A percentile compares a stretch with the other conserved stretches of the same genome.
These are phyloP conservation scores for Pseudococcus longispinus DNA, from an alignment of 2,888 invertebrate genomes.

Conservation along the genomic window DNA sequence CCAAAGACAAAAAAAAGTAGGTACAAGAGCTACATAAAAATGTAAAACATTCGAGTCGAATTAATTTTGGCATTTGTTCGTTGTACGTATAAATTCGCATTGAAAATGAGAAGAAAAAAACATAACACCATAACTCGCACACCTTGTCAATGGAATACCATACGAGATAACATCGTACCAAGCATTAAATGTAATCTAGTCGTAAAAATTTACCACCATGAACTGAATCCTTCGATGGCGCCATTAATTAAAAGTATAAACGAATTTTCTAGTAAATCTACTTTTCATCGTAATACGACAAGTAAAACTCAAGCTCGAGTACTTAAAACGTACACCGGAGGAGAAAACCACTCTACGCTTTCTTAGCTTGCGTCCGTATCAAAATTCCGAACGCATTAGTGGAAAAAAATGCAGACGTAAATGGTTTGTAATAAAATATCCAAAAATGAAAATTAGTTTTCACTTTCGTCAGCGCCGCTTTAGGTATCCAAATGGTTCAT, in stretches of 20 bases:
- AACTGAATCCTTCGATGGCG: conserved; percentile 12
- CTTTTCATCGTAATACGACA: background rate
- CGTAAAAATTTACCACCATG: conserved; percentile 11
- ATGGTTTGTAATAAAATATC: background rate
- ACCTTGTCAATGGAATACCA: background rate
- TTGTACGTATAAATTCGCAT: background rate
- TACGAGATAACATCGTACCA: background rate
- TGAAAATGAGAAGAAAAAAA: background rate
- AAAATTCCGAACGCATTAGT: background rate
- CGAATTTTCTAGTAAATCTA: background rate
- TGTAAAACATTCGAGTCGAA: background rate
- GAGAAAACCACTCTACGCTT: background rate
- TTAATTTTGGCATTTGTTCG: background rate
- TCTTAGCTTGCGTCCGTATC: background rate
- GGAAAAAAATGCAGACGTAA: background rate
- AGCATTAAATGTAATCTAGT: background rate
- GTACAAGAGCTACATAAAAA: background rate
- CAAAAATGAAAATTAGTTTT: background rate
- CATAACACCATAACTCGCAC: background rate
- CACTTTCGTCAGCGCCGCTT: background rate
- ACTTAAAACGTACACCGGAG: background rate
- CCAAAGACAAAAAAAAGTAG: background rate
- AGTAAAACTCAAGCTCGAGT: background rate
- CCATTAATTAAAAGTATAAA: background rate
- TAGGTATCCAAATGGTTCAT: background rate